phyloP scores from a whole-genome alignment of 2,113 vertebrate species.

The Caloenas nicobarica region DNA sequence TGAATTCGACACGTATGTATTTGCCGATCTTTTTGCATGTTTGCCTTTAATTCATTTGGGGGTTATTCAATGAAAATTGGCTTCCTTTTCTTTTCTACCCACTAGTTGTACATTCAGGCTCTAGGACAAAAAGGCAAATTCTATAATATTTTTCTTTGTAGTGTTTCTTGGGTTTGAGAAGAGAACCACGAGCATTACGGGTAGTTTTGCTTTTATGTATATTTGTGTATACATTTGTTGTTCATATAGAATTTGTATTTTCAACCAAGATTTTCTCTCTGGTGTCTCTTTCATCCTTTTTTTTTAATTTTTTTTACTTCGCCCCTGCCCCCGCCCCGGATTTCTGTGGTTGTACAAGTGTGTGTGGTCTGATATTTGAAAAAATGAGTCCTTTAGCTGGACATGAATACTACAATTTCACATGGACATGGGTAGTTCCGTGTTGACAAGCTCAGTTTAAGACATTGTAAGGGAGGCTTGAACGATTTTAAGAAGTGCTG shows the following conservation, averaged over 20 bases:
- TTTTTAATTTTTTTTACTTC: background rate
- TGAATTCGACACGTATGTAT: background rate
- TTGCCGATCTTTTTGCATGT: background rate
- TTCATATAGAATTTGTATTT: background rate
- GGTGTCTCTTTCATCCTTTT: background rate
- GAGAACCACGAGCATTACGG: background rate
- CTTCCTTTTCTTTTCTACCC: background rate
- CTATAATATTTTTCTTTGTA: background rate
- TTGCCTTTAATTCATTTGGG: background rate
- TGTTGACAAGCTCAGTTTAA: background rate
- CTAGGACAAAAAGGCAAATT: background rate
- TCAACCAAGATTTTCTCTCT: background rate
- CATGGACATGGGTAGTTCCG: background rate
- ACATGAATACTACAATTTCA: background rate
- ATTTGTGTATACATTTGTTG: background rate
- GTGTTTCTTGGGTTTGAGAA: background rate
- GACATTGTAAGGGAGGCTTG: background rate
- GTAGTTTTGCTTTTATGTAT: background rate
- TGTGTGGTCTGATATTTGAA: background rate
- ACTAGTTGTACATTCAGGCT: background rate
- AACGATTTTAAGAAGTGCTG: background rate
- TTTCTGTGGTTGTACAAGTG: background rate
- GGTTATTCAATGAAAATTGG: background rate
- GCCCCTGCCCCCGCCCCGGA: background rate
- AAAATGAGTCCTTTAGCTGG: background rate